Evolutionary conservation across 2,888 invertebrate genomes (phyloP), one percentile per base, ranked within the genome.

Genomic region (Dexiosoma caninum): DNA sequence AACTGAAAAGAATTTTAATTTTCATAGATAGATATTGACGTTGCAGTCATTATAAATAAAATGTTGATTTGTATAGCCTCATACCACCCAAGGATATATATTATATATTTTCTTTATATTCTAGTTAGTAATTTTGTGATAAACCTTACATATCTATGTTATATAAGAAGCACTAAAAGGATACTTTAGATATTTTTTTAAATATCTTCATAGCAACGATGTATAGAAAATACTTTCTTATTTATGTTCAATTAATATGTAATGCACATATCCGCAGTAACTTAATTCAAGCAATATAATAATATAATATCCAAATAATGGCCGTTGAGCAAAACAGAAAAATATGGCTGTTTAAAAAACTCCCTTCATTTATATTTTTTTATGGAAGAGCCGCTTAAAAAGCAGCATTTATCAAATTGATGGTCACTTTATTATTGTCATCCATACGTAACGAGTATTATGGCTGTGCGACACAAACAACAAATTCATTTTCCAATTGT

Each of bases 391-490:
- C 60, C 77, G 78, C 80, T 82, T 74, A 78, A 80, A 82, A 79
- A 74, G 35, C 81, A 83, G 84, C 87, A 87, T 87, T 86, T 87
- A 86, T 87, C 87, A 87, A 87, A 85, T 84, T 86, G 87, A 87
- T 87, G 82, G 84, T 70, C 83, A 59, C 70, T 80, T 81, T 78
- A 72, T 70, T 78, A 78, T 78, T 83, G 76, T 67, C 75, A 81
- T 59, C 74, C 75, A 75, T 53, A 57, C 30, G 21, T 14, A 55
- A 30, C 35, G 6, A 57, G 27, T 14, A 4, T 14, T 23, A 8
- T 14, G 16, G 21, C 2, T 30, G 16, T 46, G 51, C 7, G 44
- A 14, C 30, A 44, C 8, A 32, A 42, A 40, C 0, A 35, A 53
- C 67, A 42, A 70, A 40, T 46, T 70, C 62, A 27, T 69, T 62